Conservation (phyloP, 1,140 invertebrate genomes). For the Drosophila lacertosa region DNA sequence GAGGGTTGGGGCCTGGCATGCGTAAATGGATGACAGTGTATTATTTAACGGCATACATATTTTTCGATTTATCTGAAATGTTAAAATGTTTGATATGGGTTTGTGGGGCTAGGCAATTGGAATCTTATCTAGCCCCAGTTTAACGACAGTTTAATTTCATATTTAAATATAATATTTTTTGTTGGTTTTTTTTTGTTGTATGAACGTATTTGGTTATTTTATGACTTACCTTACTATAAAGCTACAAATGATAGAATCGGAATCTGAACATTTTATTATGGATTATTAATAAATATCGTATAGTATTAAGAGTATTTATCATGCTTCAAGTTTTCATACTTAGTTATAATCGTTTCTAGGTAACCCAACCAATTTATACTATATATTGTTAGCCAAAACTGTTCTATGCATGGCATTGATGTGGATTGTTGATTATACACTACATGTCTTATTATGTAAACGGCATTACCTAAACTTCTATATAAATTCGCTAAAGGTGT, state of each 20-base stretch:
- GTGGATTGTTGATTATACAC: background rate
- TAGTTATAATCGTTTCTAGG: background rate
- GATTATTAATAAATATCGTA: background rate
- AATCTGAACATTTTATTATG: constrained; percentile 12
- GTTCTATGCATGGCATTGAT: constrained; percentile 1
- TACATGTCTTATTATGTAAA: background rate
- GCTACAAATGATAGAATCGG: constrained; percentile 15
- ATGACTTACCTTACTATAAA: constrained; percentile 21
- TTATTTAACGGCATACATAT: background rate
- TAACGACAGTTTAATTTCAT: background rate
- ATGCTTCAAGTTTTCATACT: constrained; percentile 9
- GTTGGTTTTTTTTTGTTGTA: background rate
- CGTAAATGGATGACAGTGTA: constrained; percentile 3
- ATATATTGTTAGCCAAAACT: constrained; percentile 1
- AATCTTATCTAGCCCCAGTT: background rate
- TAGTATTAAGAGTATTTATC: background rate
- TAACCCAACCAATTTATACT: background rate
- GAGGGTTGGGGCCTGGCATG: constrained; percentile 2
- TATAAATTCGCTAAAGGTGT: background rate
- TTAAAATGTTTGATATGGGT: background rate
- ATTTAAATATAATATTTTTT: too few relatives aligned
- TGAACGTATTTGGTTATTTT: constrained; percentile 2
- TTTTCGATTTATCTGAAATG: constrained; percentile 1
- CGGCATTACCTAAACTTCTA: background rate
- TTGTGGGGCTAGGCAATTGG: background rate